Conservation (phyloP, 1,140 invertebrate genomes). For the Eriocheir sinensis region DNA sequence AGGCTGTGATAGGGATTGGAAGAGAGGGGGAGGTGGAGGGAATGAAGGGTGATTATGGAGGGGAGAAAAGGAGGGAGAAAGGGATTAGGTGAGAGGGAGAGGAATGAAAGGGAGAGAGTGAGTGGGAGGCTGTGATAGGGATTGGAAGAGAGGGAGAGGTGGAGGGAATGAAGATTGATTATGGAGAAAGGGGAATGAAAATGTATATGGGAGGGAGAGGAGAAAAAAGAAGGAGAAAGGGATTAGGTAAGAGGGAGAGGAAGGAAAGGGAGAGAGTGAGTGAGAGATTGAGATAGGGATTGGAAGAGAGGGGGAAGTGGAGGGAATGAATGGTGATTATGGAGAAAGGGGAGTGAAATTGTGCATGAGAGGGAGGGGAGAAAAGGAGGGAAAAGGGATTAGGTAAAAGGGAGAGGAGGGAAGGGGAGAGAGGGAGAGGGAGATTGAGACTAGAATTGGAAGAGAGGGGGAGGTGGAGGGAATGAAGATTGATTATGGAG, state of each 20-base stretch:
- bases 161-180: no score
- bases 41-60: no score
- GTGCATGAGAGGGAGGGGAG: not conserved
- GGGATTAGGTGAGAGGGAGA: no score
- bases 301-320: not conserved
- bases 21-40: not conserved
- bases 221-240: not conserved
- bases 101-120: not conserved
- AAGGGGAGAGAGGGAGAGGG: not conserved
- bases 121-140: not conserved
- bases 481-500: not conserved
- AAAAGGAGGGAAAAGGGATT: not conserved
- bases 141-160: not conserved
- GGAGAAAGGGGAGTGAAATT: not conserved
- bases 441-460: not conserved
- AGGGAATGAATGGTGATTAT: not conserved
- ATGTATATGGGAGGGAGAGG: not conserved
- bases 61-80: not conserved
- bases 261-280: slow-evolving; percentile 20
- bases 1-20: not conserved
- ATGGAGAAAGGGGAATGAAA: no score
- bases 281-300: not conserved
- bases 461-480: not conserved
- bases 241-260: not conserved
- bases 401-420: not conserved